Evolutionary conservation across 2,888 invertebrate species (phyloP).

Genomic region (Scaptomyza polygonia): DNA sequence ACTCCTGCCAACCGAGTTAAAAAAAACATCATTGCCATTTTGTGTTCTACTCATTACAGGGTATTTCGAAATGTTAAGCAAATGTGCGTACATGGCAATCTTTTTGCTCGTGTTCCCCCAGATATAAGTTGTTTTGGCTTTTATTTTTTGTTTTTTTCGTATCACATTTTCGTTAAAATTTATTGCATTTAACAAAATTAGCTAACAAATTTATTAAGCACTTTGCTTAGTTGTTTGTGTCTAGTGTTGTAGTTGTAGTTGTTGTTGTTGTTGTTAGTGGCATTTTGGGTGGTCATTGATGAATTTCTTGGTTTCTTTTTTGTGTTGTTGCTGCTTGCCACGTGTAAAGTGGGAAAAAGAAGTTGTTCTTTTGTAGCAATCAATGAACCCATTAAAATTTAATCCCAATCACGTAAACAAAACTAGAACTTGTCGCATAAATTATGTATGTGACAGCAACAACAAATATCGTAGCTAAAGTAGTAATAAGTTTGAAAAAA

Average conservation of each 20-base stretch:
- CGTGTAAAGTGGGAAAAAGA: conserved; percentile 64
- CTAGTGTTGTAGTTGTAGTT: conserved; percentile 9
- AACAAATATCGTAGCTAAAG: conserved; percentile 32
- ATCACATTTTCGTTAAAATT: conserved; percentile 77
- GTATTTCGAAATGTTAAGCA: conserved; percentile 53
- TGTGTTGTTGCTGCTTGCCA: conserved; percentile 36
- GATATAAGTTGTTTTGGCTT: conserved; percentile 19
- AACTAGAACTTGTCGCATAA: conserved; percentile 77
- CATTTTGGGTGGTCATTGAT: conserved; percentile 62
- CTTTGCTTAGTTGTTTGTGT: conserved; percentile 44
- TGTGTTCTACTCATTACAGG: conserved; percentile 19
- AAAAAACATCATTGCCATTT: background rate
- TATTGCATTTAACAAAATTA: conserved; percentile 81
- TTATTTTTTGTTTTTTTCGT: too few species aligned
- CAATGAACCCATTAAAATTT: conserved; percentile 78
- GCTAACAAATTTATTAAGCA: conserved; percentile 81
- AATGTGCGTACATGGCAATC: conserved; percentile 59
- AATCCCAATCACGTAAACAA: conserved; percentile 76
- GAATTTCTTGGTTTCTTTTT: conserved; percentile 44
- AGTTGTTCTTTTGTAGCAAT: conserved; percentile 54
- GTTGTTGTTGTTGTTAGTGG: conserved; percentile 1
- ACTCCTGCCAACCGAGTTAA: too few species aligned
- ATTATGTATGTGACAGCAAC: conserved; percentile 65
- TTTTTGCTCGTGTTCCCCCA: conserved; percentile 30
- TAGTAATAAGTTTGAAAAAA: conserved; percentile 53